Base-by-base conservation (phyloP, 2,113 vertebrate genomes). In the Corythornis cristatus region DNA sequence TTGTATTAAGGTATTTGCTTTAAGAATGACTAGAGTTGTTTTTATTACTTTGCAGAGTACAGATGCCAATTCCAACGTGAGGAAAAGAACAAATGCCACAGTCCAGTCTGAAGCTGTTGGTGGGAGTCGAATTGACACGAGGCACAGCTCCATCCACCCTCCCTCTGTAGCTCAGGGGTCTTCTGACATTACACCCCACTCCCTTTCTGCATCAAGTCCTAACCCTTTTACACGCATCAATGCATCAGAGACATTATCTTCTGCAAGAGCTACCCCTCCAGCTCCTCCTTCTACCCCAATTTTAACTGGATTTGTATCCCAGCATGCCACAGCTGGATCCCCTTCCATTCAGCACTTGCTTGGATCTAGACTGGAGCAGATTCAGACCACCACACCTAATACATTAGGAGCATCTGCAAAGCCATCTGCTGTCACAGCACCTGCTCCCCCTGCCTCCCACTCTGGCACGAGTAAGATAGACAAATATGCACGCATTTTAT, bases 401-500 rank as follows among this genome's bases (percentile, higher is more conserved):
- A 97, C 97, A 73, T 94, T 92, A 94, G 99, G 98, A 96, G 70
- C 94, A 87, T 67, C 97, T 84, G 94, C 95, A 48, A 99, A 98
- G 91, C 95, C 97, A 92, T 89, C 97, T 51, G 96, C 98, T 57
- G 86, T 97, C 45, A 46, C 76, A 53, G 74, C 97, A 89, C 61
- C 98, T 97, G 94, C 95, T 83, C 98, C 99, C 75, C 98, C 95
- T 0, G 93, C 97, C 53, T 95, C 98, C 65, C 96, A 97, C 54
- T 98, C 98, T 72, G 99, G 99, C 89, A 99, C 99, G 92, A 99
- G 99, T 97, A 99, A 99, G 98, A 99, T 99, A 96, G 99, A 99
- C 98, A 99, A 99, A 96, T 99, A 99, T 48, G 99, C 99, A 86
- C 98, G 99, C 74, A 99, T 99, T 98, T 98, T 99, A 90, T 99